These are phyloP conservation scores for Progne subis DNA, from an alignment of 2,113 vertebrate species.

Conservation along the genomic window DNA sequence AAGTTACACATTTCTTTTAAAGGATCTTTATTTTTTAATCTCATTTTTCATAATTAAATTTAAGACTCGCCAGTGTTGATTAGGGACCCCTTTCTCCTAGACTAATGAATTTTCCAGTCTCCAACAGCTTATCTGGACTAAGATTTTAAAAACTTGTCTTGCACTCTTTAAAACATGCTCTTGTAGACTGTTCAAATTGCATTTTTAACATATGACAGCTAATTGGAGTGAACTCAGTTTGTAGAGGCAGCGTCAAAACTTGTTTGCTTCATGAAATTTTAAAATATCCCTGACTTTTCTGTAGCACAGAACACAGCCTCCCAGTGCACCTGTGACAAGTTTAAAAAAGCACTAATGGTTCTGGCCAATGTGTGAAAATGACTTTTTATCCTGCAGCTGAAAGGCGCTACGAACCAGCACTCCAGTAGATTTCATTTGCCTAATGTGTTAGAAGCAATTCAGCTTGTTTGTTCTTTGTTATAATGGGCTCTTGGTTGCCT, in stretches of 20 bases:
- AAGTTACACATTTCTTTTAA: background rate
- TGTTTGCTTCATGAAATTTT: background rate
- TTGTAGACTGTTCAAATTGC: background rate
- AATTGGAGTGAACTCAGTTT: background rate
- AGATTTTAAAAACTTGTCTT: background rate
- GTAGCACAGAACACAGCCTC: background rate
- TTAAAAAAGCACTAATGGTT: background rate
- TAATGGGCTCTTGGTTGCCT: background rate
- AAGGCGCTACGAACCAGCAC: background rate
- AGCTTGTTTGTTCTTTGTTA: constrained; percentile 11
- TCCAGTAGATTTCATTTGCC: background rate
- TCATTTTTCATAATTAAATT: background rate
- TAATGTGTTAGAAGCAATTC: background rate
- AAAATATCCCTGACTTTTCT: background rate
- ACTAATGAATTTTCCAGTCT: background rate
- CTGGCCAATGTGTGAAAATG: background rate
- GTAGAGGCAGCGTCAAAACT: background rate
- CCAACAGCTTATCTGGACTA: background rate
- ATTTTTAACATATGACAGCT: background rate
- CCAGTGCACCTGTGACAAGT: background rate
- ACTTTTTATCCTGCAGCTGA: background rate
- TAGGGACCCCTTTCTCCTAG: background rate
- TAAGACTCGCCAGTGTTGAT: background rate
- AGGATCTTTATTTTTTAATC: background rate
- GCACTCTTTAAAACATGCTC: background rate